These are phyloP conservation scores for Lithobius niger DNA, from an alignment of 1,140 invertebrate species.

Conservation along the genomic window DNA sequence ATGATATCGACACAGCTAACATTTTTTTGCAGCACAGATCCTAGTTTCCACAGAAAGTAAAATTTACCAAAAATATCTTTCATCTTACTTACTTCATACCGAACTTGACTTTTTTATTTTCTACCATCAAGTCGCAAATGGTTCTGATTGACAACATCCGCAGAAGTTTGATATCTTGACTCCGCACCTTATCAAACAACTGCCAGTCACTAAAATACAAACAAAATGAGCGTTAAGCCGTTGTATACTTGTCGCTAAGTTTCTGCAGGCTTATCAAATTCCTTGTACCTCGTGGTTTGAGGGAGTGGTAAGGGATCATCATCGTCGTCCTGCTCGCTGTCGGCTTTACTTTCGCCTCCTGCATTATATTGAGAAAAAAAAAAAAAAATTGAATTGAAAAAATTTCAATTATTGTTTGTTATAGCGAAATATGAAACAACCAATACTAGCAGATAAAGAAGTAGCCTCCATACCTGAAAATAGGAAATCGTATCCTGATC, in stretches of 20 bases:
- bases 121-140: conserved; percentile 76
- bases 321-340: conserved; percentile 4
- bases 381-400: no score
- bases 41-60: no score
- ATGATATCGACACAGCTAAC: no score
- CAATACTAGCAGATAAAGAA: conserved; percentile 1
- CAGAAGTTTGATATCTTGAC: conserved; percentile 56
- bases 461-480: conserved; percentile 26
- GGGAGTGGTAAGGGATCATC: not conserved
- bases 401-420: no score
- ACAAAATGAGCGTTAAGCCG: no score
- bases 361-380: no score
- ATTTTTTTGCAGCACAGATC: no score
- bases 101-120: conserved; percentile 77
- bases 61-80: no score
- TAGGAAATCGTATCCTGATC: conserved; percentile 41
- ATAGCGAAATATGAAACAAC: not conserved
- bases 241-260: no score
- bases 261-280: no score
- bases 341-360: conserved; percentile 8
- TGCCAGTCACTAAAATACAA: conserved; percentile 39
- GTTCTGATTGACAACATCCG: conserved; percentile 55
- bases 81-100: conserved; percentile 36
- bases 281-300: conserved; percentile 4
- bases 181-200: conserved; percentile 49